These are phyloP conservation scores for Escarpia spicata DNA, from an alignment of 2,888 invertebrate species.

Conservation along the genomic window DNA sequence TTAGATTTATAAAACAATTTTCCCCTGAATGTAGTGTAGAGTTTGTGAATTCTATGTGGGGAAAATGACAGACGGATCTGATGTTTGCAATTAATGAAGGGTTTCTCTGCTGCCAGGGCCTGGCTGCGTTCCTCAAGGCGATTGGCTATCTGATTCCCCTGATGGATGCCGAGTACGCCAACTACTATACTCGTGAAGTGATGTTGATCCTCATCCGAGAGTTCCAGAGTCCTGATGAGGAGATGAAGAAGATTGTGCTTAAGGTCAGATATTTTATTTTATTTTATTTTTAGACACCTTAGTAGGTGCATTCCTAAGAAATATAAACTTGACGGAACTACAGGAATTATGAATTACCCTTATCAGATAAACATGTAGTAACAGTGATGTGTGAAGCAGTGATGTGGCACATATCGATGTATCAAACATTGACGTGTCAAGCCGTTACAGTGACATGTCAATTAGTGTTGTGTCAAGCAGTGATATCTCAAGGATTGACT, in stretches of 20 bases:
- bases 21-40: background rate
- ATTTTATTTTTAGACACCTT: background rate
- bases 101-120: conserved; percentile 32
- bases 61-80: too few relatives aligned
- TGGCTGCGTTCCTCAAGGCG: conserved; percentile 79
- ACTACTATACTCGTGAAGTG: conserved; percentile 99
- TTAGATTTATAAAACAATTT: too few relatives aligned
- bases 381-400: too few relatives aligned
- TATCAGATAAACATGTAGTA: too few relatives aligned
- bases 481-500: conserved; percentile 83
- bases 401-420: too few relatives aligned
- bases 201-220: conserved; percentile 98
- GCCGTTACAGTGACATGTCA: too few relatives aligned
- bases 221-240: conserved; percentile 99
- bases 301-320: too few relatives aligned
- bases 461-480: too few relatives aligned
- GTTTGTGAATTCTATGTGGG: background rate
- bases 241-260: conserved; percentile 99
- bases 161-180: conserved; percentile 99
- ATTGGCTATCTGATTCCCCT: conserved; percentile 98
- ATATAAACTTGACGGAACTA: background rate
- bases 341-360: background rate
- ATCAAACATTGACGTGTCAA: too few relatives aligned
- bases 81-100: background rate
- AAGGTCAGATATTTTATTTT: conserved; percentile 69